phyloP scores from a whole-genome alignment of 2,113 vertebrate genomes.

The Gadus chalcogrammus region DNA sequence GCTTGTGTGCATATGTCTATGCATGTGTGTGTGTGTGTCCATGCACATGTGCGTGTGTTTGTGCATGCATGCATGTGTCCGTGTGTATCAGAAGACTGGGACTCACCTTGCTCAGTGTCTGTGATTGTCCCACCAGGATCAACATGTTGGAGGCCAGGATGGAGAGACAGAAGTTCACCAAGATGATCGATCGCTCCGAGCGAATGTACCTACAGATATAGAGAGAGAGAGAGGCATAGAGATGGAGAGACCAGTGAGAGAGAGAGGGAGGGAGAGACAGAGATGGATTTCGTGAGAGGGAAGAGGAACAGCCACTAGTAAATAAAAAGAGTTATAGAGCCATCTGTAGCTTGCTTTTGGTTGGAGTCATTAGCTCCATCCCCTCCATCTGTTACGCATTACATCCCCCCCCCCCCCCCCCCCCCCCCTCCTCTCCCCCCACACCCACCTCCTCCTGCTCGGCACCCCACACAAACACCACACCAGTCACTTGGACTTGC shows the following conservation, averaged over 20 bases:
- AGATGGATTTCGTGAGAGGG: background rate
- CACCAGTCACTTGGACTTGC: too few species aligned
- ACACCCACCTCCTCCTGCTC: too few species aligned
- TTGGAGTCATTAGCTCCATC: conserved; percentile 32
- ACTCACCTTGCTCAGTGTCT: conserved; percentile 95
- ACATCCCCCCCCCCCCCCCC: too few species aligned
- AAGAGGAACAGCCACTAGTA: background rate
- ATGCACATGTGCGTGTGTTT: background rate
- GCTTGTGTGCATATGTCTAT: background rate
- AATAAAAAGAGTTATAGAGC: conserved; percentile 31
- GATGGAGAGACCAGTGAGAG: background rate
- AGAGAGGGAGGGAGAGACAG: background rate
- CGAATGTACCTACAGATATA: conserved; percentile 84
- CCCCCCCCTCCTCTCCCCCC: too few species aligned
- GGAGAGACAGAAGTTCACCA: conserved; percentile 97
- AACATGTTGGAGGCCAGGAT: conserved; percentile 96
- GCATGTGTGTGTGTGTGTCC: background rate
- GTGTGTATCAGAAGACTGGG: background rate
- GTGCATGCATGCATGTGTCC: background rate
- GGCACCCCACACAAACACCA: too few species aligned
- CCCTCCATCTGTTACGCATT: background rate
- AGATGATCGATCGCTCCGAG: conserved; percentile 94
- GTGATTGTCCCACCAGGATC: conserved; percentile 96
- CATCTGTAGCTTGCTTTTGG: conserved; percentile 27
- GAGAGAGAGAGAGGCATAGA: conserved; percentile 11